Evolutionary conservation across 2,113 vertebrate genomes (phyloP).

Genomic region (Pseudorectes ferrugineus): DNA sequence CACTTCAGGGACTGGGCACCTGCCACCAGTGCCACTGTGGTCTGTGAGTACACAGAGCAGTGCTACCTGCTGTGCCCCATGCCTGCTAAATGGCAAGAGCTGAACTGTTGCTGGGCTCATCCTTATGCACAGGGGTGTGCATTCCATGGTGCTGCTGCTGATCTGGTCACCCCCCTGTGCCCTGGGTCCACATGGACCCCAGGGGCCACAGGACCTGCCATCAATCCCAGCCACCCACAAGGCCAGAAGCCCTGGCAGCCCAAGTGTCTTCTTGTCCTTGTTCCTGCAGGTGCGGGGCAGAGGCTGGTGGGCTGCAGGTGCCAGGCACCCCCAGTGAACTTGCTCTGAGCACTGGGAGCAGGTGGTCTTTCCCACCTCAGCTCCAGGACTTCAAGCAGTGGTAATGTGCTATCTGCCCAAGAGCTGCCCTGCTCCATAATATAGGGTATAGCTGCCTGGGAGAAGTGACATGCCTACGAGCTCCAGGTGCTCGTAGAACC

Average conservation of each 20-base stretch:
- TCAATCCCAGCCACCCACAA: not conserved
- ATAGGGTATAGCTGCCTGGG: not conserved
- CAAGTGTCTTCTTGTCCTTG: rapidly evolving
- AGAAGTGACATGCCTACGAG: not conserved
- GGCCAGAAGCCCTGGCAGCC: not conserved
- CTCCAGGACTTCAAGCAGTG: not conserved
- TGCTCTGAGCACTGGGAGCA: not conserved
- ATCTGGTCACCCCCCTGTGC: not conserved
- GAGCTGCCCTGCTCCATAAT: not conserved
- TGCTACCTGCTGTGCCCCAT: not conserved
- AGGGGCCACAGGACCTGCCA: not conserved
- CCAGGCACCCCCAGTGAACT: not conserved
- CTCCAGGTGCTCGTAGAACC: not conserved
- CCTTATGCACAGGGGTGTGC: rapidly evolving
- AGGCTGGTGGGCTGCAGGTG: rapidly evolving
- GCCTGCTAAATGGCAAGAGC: not conserved
- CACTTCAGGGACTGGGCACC: not conserved
- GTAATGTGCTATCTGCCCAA: not conserved
- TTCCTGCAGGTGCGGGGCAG: not conserved
- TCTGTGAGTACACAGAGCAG: not conserved
- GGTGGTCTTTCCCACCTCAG: not conserved
- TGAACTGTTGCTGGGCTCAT: not conserved
- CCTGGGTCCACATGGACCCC: not conserved
- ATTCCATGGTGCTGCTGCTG: not conserved
- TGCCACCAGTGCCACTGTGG: not conserved